These are phyloP conservation scores for Ischnura elegans DNA, from an alignment of 2,888 invertebrate genomes.

Conservation along the genomic window DNA sequence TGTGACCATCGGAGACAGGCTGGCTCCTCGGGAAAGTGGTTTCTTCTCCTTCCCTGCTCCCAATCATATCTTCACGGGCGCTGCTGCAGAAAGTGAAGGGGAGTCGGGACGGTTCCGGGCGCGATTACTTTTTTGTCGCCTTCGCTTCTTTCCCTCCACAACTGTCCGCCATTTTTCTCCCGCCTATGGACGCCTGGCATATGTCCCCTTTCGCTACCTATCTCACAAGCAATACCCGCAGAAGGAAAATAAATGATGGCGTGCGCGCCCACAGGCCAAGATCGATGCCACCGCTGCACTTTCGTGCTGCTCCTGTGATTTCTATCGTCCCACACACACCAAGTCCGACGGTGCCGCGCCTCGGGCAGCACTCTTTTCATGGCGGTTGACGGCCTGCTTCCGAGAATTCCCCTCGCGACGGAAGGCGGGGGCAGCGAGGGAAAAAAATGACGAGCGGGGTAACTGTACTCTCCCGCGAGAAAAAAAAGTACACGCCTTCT, in stretches of 20 bases:
- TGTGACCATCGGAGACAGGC: background rate
- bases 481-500: background rate
- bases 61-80: background rate
- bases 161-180: background rate
- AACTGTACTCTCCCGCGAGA: background rate
- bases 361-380: background rate
- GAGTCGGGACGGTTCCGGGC: background rate
- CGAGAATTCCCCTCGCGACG: background rate
- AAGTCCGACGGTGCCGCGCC: background rate
- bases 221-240: background rate
- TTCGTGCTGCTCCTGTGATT: constrained; percentile 1
- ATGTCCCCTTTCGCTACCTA: background rate
- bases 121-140: background rate
- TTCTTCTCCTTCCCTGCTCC: background rate
- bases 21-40: background rate
- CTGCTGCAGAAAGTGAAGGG: background rate
- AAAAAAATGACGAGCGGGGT: background rate
- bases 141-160: background rate
- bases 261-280: background rate
- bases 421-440: background rate
- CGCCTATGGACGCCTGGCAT: background rate
- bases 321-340: background rate
- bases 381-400: background rate
- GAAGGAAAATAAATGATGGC: background rate
- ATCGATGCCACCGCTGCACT: background rate